phyloP scores from a whole-genome alignment of 1,140 invertebrate species.

The Rhysida immarginata region DNA sequence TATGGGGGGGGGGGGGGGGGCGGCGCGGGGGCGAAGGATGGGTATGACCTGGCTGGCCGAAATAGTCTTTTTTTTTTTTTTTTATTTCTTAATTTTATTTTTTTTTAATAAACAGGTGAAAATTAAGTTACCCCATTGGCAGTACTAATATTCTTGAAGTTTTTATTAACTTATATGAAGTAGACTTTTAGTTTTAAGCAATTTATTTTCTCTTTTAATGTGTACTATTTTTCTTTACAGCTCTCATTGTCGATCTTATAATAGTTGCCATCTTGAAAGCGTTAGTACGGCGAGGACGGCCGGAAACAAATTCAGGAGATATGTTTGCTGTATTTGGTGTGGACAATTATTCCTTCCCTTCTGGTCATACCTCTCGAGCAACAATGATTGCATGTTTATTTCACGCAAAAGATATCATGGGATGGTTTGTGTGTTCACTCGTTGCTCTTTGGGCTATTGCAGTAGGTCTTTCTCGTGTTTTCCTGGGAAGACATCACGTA shows the following conservation, averaged over 20 bases:
- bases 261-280: conserved; percentile 67
- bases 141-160: too few relatives aligned
- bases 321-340: conserved; percentile 44
- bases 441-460: conserved; percentile 55
- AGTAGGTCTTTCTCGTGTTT: conserved; percentile 59
- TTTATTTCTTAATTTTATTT: too few relatives aligned
- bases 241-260: conserved; percentile 71
- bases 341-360: conserved; percentile 91
- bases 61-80: too few relatives aligned
- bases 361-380: conserved; percentile 82
- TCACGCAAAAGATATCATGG: conserved; percentile 6
- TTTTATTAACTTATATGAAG: too few relatives aligned
- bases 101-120: too few relatives aligned
- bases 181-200: too few relatives aligned
- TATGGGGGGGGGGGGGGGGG: too few relatives aligned
- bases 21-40: too few relatives aligned
- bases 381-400: conserved; percentile 53
- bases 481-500: conserved; percentile 69
- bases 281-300: conserved; percentile 53
- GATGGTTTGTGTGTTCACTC: conserved; percentile 24
- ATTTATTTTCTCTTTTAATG: too few relatives aligned
- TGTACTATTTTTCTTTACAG: too few relatives aligned
- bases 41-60: too few relatives aligned
- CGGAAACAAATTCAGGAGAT: conserved; percentile 45
- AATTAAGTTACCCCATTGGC: too few relatives aligned